phyloP scores from a whole-genome alignment of 1,140 invertebrate species.

The Maconellicoccus hirsutus region DNA sequence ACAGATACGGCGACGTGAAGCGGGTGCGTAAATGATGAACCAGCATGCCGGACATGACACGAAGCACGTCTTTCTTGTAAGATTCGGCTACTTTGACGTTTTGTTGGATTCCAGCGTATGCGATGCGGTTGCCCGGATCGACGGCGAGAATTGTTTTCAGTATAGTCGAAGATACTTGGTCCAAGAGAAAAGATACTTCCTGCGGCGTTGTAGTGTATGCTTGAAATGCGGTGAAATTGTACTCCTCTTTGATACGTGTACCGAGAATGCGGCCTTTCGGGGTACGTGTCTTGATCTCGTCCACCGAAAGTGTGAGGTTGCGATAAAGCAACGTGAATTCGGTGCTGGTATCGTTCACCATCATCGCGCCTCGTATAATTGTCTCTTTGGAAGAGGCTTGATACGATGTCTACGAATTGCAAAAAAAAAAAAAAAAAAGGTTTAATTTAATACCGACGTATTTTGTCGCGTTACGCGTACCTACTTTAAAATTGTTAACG shows the following conservation, averaged over 20 bases:
- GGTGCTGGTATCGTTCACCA: neutral
- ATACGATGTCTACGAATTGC: neutral
- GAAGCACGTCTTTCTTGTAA: neutral
- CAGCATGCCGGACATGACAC: neutral
- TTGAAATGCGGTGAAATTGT: neutral
- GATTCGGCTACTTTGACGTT: neutral
- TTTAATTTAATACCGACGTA: too few relatives aligned
- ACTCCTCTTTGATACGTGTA: neutral
- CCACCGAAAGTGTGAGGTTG: neutral
- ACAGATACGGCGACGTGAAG: neutral
- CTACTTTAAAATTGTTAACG: neutral
- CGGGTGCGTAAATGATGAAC: neutral
- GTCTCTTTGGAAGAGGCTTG: neutral
- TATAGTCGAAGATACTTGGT: neutral
- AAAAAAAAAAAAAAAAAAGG: neutral
- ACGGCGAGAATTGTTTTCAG: neutral
- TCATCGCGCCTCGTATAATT: neutral
- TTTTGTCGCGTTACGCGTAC: neutral
- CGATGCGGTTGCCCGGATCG: neutral
- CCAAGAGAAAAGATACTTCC: neutral
- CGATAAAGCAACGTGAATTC: neutral
- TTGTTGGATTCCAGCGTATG: neutral
- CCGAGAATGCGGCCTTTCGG: neutral
- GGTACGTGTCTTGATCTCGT: neutral
- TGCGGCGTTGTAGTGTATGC: neutral